These are phyloP conservation scores for Aporrectodea caliginosa DNA, from an alignment of 1,140 invertebrate genomes.

Conservation along the genomic window DNA sequence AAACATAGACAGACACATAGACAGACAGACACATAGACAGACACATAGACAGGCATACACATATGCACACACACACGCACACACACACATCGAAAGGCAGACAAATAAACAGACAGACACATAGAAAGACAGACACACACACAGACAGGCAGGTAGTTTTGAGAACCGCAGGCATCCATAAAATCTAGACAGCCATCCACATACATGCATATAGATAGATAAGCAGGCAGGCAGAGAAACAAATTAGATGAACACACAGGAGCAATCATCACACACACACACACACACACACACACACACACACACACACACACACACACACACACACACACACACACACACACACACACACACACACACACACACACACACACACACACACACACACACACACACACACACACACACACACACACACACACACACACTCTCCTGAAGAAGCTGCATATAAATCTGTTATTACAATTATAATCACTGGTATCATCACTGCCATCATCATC, in stretches of 20 bases:
- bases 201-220: constrained; percentile 1
- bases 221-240: not conserved
- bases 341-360: constrained; percentile 27
- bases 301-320: constrained; percentile 20
- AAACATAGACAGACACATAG: too few species aligned
- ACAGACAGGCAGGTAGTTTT: too few species aligned
- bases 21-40: too few species aligned
- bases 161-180: too few species aligned
- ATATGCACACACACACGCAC: too few species aligned
- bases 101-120: too few species aligned
- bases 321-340: constrained; percentile 23
- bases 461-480: too few species aligned
- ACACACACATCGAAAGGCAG: too few species aligned
- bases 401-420: constrained; percentile 20
- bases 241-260: not conserved
- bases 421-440: constrained; percentile 10
- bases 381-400: constrained; percentile 27
- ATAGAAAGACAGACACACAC: too few species aligned
- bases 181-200: too few species aligned
- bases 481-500: too few species aligned
- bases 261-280: constrained; percentile 7
- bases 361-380: constrained; percentile 30
- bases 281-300: constrained; percentile 25
- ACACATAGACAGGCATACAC: too few species aligned
- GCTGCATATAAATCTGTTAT: not conserved